Base-by-base conservation (phyloP, 2,113 vertebrate genomes). In the Acinonyx jubatus region DNA sequence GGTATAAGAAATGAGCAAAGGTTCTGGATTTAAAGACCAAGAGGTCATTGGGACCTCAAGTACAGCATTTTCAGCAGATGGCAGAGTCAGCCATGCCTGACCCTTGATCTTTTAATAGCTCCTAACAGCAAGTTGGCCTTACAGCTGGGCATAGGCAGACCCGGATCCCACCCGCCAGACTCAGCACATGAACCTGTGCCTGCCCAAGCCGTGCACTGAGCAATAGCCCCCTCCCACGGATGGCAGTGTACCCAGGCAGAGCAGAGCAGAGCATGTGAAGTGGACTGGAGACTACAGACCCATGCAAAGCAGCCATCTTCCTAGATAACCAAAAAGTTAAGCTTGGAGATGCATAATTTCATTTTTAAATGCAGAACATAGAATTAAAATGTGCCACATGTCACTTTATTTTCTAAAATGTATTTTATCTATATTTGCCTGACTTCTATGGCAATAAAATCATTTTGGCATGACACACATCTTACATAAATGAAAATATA, bases 401-500 rank as follows among this genome's bases (percentile, higher is more conserved):
- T 50, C 88, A 63, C 76, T 93, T 90, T 52, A 66, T 66, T 90
- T 94, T 94, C 92, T 86, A 92, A 94, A 98, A 94, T 92, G 29
- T 52, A 92, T 96, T 83, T 96, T 71, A 89, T 94, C 41, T 89
- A 52, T 66, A 94, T 94, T 29, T 94, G 94, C 68, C 92, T 79
- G 55, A 89, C 90, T 97, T 95, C 90, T 65, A 19, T 80, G 81
- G 88, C 91, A 94, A 74, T 80, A 80, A 89, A 90, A 97, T 87
- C 21, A 8, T 84, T 97, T 95, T 95, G 92, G 94, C 94, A 92
- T 21, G 74, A 87, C 48, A 84, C 63, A 89, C 52, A 16, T 96
- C 91, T 97, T 96, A 95, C 29, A 83, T 83, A 97, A 96, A 97
- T 76, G 69, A 96, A 96, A 97, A 87, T 57, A 84, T n/a, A 80